Percentiles rank a stretch among this genome's conserved stretches.
Evolutionary conservation across 2,113 vertebrate genomes (phyloP).

Genomic region (Pterocles orientalis): DNA sequence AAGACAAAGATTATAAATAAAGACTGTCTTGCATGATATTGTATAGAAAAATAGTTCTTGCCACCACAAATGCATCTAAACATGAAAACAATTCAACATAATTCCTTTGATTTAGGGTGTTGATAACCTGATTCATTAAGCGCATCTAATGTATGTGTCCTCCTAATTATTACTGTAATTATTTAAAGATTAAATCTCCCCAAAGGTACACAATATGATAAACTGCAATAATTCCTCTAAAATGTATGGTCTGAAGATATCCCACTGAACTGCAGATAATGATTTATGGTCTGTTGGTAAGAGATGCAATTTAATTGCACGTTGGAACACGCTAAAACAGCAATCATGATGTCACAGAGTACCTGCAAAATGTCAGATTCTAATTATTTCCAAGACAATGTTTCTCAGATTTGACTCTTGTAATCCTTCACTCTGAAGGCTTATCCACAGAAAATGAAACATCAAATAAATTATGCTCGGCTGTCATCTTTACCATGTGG

Average conservation of each 20-base stretch:
- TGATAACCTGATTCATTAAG: not conserved
- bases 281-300: constrained; percentile 35
- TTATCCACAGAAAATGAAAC: constrained; percentile 20
- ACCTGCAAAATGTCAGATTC: constrained; percentile 34
- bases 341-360: constrained; percentile 35
- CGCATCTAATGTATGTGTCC: not conserved
- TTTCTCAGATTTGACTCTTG: constrained; percentile 17
- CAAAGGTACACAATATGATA: constrained; percentile 10
- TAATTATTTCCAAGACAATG: constrained; percentile 18
- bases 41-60: not conserved
- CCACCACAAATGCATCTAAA: not conserved
- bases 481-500: not conserved
- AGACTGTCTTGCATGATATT: not conserved
- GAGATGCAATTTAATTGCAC: constrained; percentile 21
- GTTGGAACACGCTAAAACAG: constrained; percentile 27
- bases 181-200: constrained; percentile 46
- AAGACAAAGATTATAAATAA: not conserved
- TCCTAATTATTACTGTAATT: constrained; percentile 9
- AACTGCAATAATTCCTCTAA: not conserved
- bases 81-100: not conserved
- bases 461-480: not conserved
- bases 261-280: not conserved
- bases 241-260: constrained; percentile 20
- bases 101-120: not conserved
- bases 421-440: constrained; percentile 38